Evolutionary conservation across 2,888 invertebrate species (phyloP).

Genomic region (Andrena haemorrhoa): DNA sequence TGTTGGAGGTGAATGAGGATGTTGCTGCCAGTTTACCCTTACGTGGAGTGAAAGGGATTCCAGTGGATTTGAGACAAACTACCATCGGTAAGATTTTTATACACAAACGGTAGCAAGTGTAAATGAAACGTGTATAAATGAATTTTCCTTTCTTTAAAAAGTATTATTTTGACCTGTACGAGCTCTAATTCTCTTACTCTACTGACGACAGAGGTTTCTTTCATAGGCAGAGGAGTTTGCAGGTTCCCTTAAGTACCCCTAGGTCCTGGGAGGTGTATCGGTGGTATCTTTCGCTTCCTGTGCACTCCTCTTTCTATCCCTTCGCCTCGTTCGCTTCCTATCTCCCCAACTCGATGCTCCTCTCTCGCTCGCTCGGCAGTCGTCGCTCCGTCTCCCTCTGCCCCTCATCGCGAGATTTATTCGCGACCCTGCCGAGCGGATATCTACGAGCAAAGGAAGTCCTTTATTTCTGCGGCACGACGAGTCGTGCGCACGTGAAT

Average conservation of each 20-base stretch:
- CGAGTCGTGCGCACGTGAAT: slow-evolving; percentile 58
- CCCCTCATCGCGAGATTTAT: slow-evolving; percentile 71
- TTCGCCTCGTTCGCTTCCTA: slow-evolving; percentile 23
- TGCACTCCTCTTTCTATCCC: slow-evolving; percentile 27
- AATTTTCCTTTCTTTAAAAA: no score
- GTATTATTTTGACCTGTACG: no score
- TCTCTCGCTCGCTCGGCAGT: background rate
- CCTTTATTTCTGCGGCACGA: slow-evolving; percentile 67
- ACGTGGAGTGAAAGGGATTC: no score
- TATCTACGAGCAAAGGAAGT: slow-evolving; percentile 68
- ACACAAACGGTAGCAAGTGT: no score
- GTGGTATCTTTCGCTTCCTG: slow-evolving; percentile 36
- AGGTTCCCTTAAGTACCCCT: slow-evolving; percentile 21
- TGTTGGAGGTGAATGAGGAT: no score
- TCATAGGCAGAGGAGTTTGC: background rate
- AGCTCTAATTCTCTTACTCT: no score
- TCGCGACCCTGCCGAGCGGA: slow-evolving; percentile 68
- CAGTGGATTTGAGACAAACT: no score
- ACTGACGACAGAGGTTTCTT: background rate
- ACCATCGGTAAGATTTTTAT: no score
- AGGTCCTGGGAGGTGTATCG: slow-evolving; percentile 40
- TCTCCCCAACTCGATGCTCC: slow-evolving; percentile 29
- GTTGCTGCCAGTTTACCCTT: no score
- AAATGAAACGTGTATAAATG: no score
- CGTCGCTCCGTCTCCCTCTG: slow-evolving; percentile 21